Conservation (phyloP, 2,113 vertebrate species). For the Ptilonorhynchus violaceus region DNA sequence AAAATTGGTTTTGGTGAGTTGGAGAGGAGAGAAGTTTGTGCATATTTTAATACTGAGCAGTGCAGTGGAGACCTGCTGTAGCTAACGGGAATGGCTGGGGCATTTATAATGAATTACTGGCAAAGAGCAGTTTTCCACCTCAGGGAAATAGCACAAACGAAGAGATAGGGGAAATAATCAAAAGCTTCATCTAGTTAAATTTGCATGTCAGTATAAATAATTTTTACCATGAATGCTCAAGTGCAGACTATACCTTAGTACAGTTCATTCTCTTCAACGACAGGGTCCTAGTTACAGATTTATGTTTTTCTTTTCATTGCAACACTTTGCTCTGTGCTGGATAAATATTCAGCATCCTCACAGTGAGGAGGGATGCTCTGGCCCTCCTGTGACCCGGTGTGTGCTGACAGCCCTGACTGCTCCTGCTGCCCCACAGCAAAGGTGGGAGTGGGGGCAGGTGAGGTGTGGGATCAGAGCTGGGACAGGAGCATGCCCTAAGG, state of each 20-base stretch:
- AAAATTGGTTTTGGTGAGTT: conserved; percentile 29
- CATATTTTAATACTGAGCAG: conserved; percentile 54
- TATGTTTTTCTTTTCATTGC: not conserved
- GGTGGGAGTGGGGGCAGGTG: not conserved
- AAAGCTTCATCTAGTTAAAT: conserved; percentile 34
- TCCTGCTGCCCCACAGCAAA: not conserved
- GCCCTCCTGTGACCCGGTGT: rapidly evolving
- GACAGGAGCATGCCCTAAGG: not conserved
- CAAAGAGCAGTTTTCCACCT: conserved; percentile 42
- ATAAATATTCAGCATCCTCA: not conserved
- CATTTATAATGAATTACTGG: conserved; percentile 59
- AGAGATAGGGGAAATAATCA: conserved; percentile 19
- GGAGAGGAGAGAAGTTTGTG: conserved; percentile 29
- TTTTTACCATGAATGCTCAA: not conserved
- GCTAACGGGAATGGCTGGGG: conserved; percentile 44
- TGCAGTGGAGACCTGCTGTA: conserved; percentile 23
- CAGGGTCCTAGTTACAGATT: not conserved
- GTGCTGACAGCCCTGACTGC: not conserved
- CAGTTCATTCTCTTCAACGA: not conserved
- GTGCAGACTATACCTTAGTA: not conserved
- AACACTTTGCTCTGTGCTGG: not conserved
- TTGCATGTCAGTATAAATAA: conserved; percentile 20
- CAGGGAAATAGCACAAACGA: conserved; percentile 5
- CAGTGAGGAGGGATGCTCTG: not conserved
- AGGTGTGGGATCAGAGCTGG: not conserved